A percentile compares a stretch with the other conserved stretches of the same genome.
Conservation (phyloP, 2,888 invertebrate genomes). For the Eupithecia pulchellata region DNA sequence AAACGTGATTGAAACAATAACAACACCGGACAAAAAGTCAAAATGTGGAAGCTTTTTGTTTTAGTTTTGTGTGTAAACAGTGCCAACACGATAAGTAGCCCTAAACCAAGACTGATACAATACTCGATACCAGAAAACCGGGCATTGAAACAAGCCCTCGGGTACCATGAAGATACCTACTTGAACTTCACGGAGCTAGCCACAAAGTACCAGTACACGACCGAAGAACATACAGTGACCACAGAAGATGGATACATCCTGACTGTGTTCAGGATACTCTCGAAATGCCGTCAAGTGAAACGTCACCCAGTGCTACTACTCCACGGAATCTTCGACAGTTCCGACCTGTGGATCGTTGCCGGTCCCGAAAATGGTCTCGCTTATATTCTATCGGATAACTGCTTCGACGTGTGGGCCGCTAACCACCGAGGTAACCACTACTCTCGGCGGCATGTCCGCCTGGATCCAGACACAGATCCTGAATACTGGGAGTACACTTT, state of each 20-base stretch:
- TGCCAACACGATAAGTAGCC: conserved; percentile 29
- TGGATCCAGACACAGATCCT: conserved; percentile 67
- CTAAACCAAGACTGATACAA: conserved; percentile 53
- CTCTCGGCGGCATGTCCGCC: conserved; percentile 81
- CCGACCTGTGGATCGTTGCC: conserved; percentile 66
- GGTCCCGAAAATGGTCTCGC: conserved; percentile 61
- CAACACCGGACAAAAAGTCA: conserved; percentile 49
- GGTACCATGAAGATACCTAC: conserved; percentile 70
- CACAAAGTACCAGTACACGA: conserved; percentile 60
- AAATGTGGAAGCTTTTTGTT: conserved; percentile 45
- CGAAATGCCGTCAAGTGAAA: conserved; percentile 54
- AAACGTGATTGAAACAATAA: conserved; percentile 53
- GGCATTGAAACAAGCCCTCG: conserved; percentile 61
- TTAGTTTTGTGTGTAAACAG: conserved; percentile 46
- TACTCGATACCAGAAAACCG: conserved; percentile 64
- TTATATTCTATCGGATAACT: conserved; percentile 75
- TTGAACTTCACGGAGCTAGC: conserved; percentile 69
- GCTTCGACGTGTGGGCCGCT: conserved; percentile 80
- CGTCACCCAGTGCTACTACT: conserved; percentile 63
- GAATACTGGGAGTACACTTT: conserved; percentile 86
- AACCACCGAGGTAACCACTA: conserved; percentile 87
- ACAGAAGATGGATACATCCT: conserved; percentile 72
- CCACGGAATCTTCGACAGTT: conserved; percentile 66
- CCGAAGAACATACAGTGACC: conserved; percentile 60
- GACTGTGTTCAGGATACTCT: conserved; percentile 61